These are phyloP conservation scores for Hormaphis cornu DNA, from an alignment of 1,140 invertebrate genomes.

Conservation along the genomic window DNA sequence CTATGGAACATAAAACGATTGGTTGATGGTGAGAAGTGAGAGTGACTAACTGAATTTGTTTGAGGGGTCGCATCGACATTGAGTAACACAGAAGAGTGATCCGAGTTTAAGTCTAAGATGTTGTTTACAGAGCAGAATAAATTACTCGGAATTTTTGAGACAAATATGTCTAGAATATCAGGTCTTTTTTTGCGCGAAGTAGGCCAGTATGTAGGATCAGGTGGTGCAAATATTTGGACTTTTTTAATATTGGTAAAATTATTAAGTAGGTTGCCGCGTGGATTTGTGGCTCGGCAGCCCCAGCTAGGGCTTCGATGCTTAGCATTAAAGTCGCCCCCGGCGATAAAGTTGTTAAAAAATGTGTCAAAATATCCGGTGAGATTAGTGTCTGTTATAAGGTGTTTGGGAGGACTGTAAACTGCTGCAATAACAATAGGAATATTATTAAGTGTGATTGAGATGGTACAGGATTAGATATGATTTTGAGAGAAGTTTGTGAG, in stretches of 20 bases:
- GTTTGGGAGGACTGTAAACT: slow-evolving; percentile 17
- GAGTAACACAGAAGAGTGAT: not conserved
- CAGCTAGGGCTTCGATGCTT: not conserved
- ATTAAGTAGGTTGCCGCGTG: not conserved
- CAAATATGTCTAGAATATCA: not conserved
- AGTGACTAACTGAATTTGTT: too few relatives aligned
- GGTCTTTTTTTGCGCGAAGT: not conserved
- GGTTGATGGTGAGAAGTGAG: too few relatives aligned
- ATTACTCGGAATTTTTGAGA: not conserved
- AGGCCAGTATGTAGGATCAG: not conserved
- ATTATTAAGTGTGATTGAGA: not conserved
- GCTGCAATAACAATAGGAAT: not conserved
- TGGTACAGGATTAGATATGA: too few relatives aligned
- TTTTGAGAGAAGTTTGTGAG: too few relatives aligned
- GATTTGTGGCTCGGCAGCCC: too few relatives aligned
- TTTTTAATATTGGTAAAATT: not conserved
- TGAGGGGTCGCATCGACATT: too few relatives aligned
- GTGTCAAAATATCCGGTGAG: not conserved
- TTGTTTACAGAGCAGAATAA: not conserved
- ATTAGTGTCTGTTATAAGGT: too few relatives aligned
- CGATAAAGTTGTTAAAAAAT: not conserved
- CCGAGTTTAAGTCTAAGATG: not conserved
- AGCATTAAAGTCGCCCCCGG: slow-evolving; percentile 10
- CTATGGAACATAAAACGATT: too few relatives aligned
- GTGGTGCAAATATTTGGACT: not conserved